Evolutionary conservation across 2,888 invertebrate genomes (phyloP), one percentile per base, ranked within the genome.

Genomic region (Incurvaria masculella): DNA sequence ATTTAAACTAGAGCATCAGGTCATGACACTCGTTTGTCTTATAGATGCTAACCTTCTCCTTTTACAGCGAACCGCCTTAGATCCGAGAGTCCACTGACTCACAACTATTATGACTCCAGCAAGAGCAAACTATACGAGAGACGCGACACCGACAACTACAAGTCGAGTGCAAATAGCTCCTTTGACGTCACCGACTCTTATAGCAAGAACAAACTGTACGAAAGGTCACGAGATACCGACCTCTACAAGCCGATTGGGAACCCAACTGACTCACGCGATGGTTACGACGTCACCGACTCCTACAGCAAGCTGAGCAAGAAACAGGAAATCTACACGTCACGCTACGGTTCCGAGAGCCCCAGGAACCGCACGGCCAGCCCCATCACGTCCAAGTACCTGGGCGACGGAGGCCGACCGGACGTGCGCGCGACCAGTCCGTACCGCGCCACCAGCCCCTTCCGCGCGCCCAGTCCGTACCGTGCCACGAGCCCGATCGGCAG

Each of bases 341-440:
- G 70, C 61, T 78, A 72, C 53, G 76, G 72, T 2, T 68, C 78
- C 0, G 79, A 79, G 52, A 76, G 72, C 57, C 71, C 79, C 2
- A 63, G 72, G 46, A 75, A 78, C 55, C 63, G 70, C 43, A 76
- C 79, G 1, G 73, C 75, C 1, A 73, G 78, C 61, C 72, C 79
- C 47, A 68, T 84, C 67, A 63, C 84, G 60, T 64, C 71, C 41
- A 75, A 83, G 63, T 66, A 82, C 72, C 63, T 83, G 63, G 69
- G 79, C 50, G 65, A 79, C 63, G 75, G 75, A 4, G 63, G 81
- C 59, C 55, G 81, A 55, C 52, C 81, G 57, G 79, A 79, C 41
- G 59, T 75, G 58, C 82, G 69, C 57, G 72, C 76, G 55, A 63
- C 69, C 1, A 49, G 50, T 41, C 41, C n/a, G 21, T 63, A 49